phyloP scores from a whole-genome alignment of 2,113 vertebrate species.

The Pagrus major region DNA sequence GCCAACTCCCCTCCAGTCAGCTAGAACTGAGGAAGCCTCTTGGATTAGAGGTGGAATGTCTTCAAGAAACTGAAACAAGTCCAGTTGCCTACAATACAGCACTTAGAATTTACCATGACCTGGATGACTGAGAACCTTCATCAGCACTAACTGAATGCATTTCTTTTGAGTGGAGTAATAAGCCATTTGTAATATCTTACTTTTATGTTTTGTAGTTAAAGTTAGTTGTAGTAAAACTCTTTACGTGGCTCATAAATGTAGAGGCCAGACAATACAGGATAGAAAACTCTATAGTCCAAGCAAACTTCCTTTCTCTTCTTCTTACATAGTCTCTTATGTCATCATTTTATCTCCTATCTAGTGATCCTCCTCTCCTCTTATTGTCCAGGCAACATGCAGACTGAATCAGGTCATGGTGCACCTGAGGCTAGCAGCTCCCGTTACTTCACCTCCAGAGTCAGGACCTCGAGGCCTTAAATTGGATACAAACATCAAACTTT shows the following conservation, averaged over 20 bases:
- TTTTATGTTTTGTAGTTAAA: not conserved
- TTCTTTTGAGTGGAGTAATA: not conserved
- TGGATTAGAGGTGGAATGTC: no score
- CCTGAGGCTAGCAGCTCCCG: constrained; percentile 69
- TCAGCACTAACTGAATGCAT: not conserved
- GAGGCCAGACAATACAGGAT: not conserved
- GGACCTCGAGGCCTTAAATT: constrained; percentile 35
- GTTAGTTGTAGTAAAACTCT: not conserved
- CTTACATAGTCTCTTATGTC: not conserved
- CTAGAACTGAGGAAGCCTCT: no score
- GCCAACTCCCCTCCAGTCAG: no score
- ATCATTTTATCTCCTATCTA: not conserved
- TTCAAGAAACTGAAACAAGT: no score
- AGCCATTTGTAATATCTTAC: not conserved
- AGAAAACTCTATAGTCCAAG: not conserved
- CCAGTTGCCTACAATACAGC: no score
- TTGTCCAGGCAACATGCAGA: constrained; percentile 48
- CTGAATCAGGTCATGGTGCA: constrained; percentile 78
- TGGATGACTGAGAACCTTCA: no score
- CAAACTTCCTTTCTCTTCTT: constrained; percentile 5
- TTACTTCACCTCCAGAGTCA: constrained; percentile 67
- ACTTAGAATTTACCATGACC: no score
- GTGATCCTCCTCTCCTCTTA: constrained; percentile 18
- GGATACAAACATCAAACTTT: constrained; percentile 59
- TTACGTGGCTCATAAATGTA: not conserved